A percentile compares a stretch with the other conserved stretches of the same genome.
Conservation (phyloP, 2,888 invertebrate genomes). For the Branchellion lobata region DNA sequence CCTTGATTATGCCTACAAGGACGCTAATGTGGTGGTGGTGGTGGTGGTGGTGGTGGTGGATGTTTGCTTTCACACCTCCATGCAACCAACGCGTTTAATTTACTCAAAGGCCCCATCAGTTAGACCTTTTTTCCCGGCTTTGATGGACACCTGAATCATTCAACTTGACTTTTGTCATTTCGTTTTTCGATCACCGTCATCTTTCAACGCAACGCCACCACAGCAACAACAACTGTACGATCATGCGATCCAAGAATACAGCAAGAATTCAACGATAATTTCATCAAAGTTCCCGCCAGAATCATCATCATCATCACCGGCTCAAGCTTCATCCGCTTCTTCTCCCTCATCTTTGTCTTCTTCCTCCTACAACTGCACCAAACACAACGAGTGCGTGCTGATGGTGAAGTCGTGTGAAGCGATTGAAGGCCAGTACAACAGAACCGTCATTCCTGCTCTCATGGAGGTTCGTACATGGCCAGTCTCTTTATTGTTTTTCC, state of each 20-base stretch:
- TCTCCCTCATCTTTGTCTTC: constrained; percentile 16
- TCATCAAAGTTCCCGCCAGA: background rate
- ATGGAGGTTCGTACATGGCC: constrained; percentile 16
- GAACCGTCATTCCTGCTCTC: constrained; percentile 7
- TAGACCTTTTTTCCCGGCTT: too few species aligned
- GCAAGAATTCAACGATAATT: background rate
- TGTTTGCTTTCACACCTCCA: too few species aligned
- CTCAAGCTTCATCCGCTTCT: background rate
- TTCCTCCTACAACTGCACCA: constrained; percentile 30
- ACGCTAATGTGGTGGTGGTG: too few species aligned
- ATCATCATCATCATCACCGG: constrained; percentile 28
- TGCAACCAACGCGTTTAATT: too few species aligned
- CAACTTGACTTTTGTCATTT: too few species aligned
- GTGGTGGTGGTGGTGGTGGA: too few species aligned
- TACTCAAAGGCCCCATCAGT: too few species aligned
- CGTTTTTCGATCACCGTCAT: background rate
- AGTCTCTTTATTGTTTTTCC: background rate
- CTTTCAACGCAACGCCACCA: background rate
- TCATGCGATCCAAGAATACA: constrained; percentile 17
- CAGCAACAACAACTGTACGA: constrained; percentile 38
- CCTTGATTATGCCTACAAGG: background rate
- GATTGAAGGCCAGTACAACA: constrained; percentile 6
- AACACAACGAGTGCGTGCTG: constrained; percentile 38
- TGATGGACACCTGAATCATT: too few species aligned
- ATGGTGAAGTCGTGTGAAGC: constrained; percentile 11